A percentile compares a stretch with the other conserved stretches of the same genome.
Evolutionary conservation across 2,113 vertebrate genomes (phyloP).

Genomic region (Oophaga pumilio): DNA sequence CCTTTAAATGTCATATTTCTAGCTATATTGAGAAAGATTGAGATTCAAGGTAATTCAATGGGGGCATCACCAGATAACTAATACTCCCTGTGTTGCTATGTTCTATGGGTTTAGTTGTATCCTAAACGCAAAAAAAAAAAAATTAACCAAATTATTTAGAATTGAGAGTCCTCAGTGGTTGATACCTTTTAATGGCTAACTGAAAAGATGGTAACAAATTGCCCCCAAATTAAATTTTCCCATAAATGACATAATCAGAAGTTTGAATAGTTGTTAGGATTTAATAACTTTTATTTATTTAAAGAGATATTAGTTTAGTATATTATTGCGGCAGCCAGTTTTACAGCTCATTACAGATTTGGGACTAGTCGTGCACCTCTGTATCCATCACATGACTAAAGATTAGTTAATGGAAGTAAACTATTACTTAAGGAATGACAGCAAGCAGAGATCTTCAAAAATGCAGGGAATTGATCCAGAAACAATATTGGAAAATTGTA

Average conservation of each 20-base stretch:
- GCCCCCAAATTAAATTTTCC: not conserved
- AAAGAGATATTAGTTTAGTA: not conserved
- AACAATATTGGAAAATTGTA: not conserved
- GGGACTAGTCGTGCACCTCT: not conserved
- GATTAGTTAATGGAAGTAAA: no score
- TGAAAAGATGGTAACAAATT: no score
- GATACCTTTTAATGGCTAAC: no score
- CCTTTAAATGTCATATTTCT: not conserved
- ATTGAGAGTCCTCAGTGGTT: no score
- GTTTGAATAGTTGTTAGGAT: not conserved
- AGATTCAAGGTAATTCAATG: not conserved
- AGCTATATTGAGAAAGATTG: not conserved
- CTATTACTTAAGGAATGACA: no score
- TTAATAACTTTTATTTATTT: not conserved
- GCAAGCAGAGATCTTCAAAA: no score
- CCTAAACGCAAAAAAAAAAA: not conserved
- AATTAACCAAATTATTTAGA: no score
- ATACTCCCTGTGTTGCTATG: not conserved
- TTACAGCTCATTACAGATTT: not conserved
- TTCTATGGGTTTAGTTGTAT: not conserved
- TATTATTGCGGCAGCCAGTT: not conserved
- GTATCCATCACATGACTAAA: not conserved
- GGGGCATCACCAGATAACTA: not conserved
- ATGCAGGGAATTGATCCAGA: no score
- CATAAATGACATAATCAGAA: not conserved